Conservation (phyloP, 2,888 invertebrate genomes). For the Ophion ventricosus region DNA sequence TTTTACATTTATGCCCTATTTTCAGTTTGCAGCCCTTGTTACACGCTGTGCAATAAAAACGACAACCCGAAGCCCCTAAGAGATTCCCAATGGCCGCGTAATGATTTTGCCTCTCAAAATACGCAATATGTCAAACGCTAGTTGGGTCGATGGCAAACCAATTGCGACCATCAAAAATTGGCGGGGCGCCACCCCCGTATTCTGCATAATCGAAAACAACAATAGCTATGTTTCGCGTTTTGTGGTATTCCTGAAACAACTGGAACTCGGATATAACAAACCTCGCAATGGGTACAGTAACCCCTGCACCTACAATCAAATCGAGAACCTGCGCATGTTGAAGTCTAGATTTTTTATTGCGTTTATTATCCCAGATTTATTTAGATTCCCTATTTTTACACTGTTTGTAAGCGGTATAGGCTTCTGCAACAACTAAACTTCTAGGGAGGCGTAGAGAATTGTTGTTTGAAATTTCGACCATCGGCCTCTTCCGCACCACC, state of each 20-base stretch:
- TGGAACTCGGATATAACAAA: not conserved
- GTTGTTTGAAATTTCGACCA: not conserved
- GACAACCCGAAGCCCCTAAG: too few relatives aligned
- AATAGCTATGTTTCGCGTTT: too few relatives aligned
- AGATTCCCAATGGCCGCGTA: too few relatives aligned
- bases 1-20: too few relatives aligned
- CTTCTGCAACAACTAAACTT: conserved; percentile 62
- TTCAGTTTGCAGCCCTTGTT: too few relatives aligned
- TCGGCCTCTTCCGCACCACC: too few relatives aligned
- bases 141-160: too few relatives aligned
- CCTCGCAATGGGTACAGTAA: not conserved
- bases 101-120: not conserved
- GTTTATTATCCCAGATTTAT: not conserved
- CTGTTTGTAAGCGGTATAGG: not conserved
- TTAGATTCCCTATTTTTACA: not conserved
- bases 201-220: too few relatives aligned
- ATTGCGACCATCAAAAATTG: too few relatives aligned
- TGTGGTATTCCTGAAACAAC: not conserved
- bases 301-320: not conserved
- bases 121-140: not conserved
- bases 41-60: too few relatives aligned
- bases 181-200: too few relatives aligned
- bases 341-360: not conserved
- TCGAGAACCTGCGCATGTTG: not conserved
- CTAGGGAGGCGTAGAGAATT: conserved; percentile 64